These are phyloP conservation scores for Harmothoe impar DNA, from an alignment of 2,888 invertebrate genomes.

Conservation along the genomic window DNA sequence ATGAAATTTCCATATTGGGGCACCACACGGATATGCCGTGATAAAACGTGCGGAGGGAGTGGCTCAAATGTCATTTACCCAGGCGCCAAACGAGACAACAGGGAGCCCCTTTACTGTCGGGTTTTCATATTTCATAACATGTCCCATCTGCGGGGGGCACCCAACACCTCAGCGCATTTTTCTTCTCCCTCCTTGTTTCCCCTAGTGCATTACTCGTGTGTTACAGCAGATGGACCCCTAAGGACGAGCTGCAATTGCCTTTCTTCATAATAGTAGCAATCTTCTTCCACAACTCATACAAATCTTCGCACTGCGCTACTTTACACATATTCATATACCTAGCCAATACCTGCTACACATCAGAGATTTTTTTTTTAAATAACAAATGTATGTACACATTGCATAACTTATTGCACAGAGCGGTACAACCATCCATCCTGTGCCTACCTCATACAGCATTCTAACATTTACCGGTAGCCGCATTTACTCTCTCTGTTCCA, in stretches of 20 bases:
- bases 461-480: too few species aligned
- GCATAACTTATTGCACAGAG: too few species aligned
- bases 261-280: too few species aligned
- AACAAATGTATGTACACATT: too few species aligned
- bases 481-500: neutral
- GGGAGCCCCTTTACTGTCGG: neutral
- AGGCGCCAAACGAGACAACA: neutral
- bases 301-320: too few species aligned
- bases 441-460: too few species aligned
- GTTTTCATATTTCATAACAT: slow-evolving; percentile 50
- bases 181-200: neutral
- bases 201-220: neutral
- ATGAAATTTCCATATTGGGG: neutral
- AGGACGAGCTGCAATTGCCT: too few species aligned
- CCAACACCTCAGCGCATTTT: neutral
- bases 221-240: neutral
- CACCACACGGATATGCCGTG: neutral
- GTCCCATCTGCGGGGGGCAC: neutral
- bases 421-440: too few species aligned
- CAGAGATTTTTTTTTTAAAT: too few species aligned
- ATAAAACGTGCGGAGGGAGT: neutral
- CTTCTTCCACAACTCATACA: too few species aligned
- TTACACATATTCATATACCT: too few species aligned
- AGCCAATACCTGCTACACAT: too few species aligned
- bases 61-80: slow-evolving; percentile 31